Evolutionary conservation across 2,797 vertebrate species (phyloP), one percentile per base, ranked within the genome.

Genomic region (Macrochelys suwanniensis): DNA sequence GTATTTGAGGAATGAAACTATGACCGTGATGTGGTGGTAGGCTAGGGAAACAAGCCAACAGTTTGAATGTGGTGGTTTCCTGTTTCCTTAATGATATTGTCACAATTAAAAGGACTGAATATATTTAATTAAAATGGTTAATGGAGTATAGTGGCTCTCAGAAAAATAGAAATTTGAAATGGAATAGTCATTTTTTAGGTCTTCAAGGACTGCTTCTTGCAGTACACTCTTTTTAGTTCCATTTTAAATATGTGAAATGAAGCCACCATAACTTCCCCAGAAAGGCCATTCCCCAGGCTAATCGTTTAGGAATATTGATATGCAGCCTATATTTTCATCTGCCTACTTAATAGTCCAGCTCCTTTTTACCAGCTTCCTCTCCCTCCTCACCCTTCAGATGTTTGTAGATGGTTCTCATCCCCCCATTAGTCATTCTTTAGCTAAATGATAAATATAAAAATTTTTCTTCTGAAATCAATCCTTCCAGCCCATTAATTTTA

Each of bases 391-490:
- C 82, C 59, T 82, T 8, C 68, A 49, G 59, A 5, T 0, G 0
- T 51, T 85, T 91, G 85, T 13, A 68, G 76, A 50, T 0, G 0
- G 25, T 85, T 25, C 53, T 92, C 37, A 9, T 0, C 0, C 49
- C 45, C 0, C 13, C 4, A 28, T 15, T 45, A 82, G 6, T 37
- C 59, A 47, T 49, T 13, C 0, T 6, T 33, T 4, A 0, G 0
- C 61, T 0, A 68, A 21, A 68, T 68, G 15, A 59, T 59, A 61
- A 15, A 53, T 26, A 23, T 21, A 54, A 11, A 53, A 33, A 54
- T 9, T 23, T 25, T 23, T 68, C 65, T 42, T 42, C 17, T 71
- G 5, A 71, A 42, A 71, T 71, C n/a, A 37, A 6, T 71, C n/a
- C n/a, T 68, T 68, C 65, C 65, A 37, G 65, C 19, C 65, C 65